Conservation (phyloP, 2,888 invertebrate genomes). For the Philaethria dido region DNA sequence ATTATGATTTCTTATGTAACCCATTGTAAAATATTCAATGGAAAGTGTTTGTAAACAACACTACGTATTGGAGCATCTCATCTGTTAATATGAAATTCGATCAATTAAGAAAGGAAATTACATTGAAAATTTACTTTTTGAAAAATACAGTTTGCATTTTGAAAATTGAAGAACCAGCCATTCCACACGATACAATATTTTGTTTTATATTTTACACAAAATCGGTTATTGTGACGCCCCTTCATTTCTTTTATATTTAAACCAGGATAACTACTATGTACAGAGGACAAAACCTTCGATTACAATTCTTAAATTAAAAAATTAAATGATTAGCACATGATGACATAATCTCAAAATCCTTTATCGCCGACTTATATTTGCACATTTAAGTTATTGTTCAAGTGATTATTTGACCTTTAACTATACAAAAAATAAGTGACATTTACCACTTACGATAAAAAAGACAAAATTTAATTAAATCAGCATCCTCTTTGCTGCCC, state of each 20-base stretch:
- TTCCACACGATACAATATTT: not conserved
- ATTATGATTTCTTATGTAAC: conserved; percentile 43
- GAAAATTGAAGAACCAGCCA: too few relatives aligned
- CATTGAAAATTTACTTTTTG: not conserved
- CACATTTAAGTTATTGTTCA: conserved; percentile 2
- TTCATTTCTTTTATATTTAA: too few relatives aligned
- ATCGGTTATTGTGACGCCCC: too few relatives aligned
- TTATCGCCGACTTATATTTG: not conserved
- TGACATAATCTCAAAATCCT: conserved; percentile 21
- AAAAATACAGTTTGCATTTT: not conserved
- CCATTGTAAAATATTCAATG: conserved; percentile 39
- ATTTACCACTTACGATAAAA: conserved; percentile 1
- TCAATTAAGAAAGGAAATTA: not conserved
- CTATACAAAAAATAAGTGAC: conserved; percentile 13
- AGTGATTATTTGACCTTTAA: conserved; percentile 27
- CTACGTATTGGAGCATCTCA: not conserved
- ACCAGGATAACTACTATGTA: too few relatives aligned
- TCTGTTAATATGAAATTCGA: not conserved
- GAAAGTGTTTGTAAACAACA: conserved; percentile 45
- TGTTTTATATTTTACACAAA: too few relatives aligned
- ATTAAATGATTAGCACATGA: not conserved
- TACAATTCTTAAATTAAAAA: not conserved
- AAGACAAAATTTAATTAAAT: conserved; percentile 26
- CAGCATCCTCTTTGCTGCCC: conserved; percentile 14
- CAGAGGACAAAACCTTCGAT: not conserved